phyloP scores from a whole-genome alignment of 2,113 vertebrate genomes.

The Carettochelys insculpta region DNA sequence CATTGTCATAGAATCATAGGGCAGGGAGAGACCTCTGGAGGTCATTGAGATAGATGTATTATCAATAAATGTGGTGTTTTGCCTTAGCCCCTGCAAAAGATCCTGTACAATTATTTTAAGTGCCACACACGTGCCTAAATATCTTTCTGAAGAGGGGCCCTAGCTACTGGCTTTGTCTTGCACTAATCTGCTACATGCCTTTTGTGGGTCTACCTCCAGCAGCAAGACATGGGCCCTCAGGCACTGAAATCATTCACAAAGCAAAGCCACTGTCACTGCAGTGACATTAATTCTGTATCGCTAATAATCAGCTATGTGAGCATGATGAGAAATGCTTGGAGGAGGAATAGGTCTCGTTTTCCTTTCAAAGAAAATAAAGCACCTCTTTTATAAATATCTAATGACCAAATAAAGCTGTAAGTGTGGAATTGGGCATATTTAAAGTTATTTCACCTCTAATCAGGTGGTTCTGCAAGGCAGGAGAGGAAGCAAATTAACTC shows the following conservation, averaged over 20 bases:
- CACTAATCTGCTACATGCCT: accelerated
- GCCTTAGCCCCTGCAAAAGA: too few relatives aligned
- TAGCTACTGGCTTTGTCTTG: accelerated
- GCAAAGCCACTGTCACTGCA: neutral
- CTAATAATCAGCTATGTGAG: slow-evolving; percentile 22
- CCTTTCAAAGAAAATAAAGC: slow-evolving; percentile 34
- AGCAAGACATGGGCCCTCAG: accelerated
- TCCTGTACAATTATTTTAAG: too few relatives aligned
- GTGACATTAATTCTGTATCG: slow-evolving; percentile 24
- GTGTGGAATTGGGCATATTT: slow-evolving; percentile 25
- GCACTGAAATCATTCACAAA: too few relatives aligned
- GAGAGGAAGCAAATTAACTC: slow-evolving; percentile 48
- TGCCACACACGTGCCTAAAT: neutral
- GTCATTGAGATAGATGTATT: too few relatives aligned
- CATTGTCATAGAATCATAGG: too few relatives aligned
- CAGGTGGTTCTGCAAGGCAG: slow-evolving; percentile 19
- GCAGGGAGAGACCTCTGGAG: too few relatives aligned
- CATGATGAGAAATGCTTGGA: neutral
- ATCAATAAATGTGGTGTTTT: too few relatives aligned
- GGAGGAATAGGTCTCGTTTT: slow-evolving; percentile 21
- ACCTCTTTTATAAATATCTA: slow-evolving; percentile 52
- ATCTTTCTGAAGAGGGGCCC: neutral
- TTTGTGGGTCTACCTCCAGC: accelerated
- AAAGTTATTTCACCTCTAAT: slow-evolving; percentile 55
- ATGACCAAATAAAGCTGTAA: slow-evolving; percentile 54